Base-by-base conservation (phyloP, 2,888 invertebrate genomes). In the Brassicogethes aeneus region DNA sequence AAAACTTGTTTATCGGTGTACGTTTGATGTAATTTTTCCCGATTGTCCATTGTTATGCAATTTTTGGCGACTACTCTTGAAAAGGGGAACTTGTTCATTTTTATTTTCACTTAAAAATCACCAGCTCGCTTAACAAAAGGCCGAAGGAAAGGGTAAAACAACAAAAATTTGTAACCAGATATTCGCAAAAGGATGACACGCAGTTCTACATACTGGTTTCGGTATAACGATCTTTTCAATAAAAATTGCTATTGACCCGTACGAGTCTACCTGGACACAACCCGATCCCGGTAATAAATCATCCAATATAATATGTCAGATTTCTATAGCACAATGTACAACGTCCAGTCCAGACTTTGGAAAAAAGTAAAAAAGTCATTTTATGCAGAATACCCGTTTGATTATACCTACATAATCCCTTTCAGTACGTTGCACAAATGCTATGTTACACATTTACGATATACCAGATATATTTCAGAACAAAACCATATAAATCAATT, bases 1-100 rank as follows among this genome's bases (percentile, higher is more conserved):
- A 40, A 50, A 54, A 58, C 57, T 54, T 53, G 56, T 57, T 51
- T 53, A 5, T 42, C 44, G 51, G 54, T 52, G 40, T 50, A 44
- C 43, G 52, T 53, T 54, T 51, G 49, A 53, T 49, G 53, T 54
- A 54, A 54, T 56, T 56, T 56, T 56, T 54, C 53, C 41, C 46
- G 49, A 50, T 52, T 44, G 23, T 40, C 40, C 40, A 47, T 54
- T 52, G 50, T 51, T 44, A 41, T 44, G 43, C 42, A 51, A 50
- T 56, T 55, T 54, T 50, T 51, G 49, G 50, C 50, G 53, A 54
- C 53, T 47, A 23, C 13, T 31, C 34, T 14, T 35, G 17, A 16
- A 34, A 45, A 38, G 45, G 43, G 45, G 42, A 37, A 7, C 23
- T 23, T 10, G 23, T 23, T 23, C 5, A 23, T 7, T 5, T 7